phyloP scores from a whole-genome alignment of 2,113 vertebrate species.

The Rafetus swinhoei region DNA sequence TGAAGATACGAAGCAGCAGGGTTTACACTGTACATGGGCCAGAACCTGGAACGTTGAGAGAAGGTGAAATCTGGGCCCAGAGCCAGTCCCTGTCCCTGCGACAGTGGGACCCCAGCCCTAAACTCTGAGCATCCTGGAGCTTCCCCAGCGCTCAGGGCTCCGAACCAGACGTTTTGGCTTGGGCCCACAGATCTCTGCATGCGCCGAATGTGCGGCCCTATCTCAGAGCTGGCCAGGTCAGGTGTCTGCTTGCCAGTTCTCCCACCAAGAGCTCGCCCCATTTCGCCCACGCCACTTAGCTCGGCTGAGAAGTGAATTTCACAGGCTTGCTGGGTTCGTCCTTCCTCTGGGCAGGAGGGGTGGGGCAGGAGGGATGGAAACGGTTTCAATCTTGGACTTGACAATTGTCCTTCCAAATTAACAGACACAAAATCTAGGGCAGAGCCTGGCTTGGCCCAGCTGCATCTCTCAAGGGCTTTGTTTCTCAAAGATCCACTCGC shows the following conservation, averaged over 20 bases:
- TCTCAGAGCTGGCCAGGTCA: not conserved
- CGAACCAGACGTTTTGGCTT: not conserved
- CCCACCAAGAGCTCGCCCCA: too few relatives aligned
- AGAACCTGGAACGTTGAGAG: not conserved
- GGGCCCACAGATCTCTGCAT: not conserved
- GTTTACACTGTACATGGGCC: too few relatives aligned
- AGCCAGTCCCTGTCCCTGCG: not conserved
- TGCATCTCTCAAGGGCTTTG: not conserved
- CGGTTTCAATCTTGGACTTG: not conserved
- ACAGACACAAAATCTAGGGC: not conserved
- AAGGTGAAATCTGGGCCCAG: not conserved
- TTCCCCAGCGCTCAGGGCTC: not conserved
- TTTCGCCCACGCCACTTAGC: not conserved
- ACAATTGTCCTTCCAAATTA: not conserved
- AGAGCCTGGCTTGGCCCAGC: not conserved
- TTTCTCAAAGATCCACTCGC: not conserved
- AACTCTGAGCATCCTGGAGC: not conserved
- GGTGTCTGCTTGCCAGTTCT: not conserved
- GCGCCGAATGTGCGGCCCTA: not conserved
- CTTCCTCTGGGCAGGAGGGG: not conserved
- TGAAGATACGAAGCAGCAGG: too few relatives aligned
- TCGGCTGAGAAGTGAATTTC: not conserved
- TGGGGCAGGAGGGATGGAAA: not conserved
- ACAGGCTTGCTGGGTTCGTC: not conserved
- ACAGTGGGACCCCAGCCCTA: not conserved